Conservation (phyloP, 2,888 invertebrate species). For the Aelia acuminata region DNA sequence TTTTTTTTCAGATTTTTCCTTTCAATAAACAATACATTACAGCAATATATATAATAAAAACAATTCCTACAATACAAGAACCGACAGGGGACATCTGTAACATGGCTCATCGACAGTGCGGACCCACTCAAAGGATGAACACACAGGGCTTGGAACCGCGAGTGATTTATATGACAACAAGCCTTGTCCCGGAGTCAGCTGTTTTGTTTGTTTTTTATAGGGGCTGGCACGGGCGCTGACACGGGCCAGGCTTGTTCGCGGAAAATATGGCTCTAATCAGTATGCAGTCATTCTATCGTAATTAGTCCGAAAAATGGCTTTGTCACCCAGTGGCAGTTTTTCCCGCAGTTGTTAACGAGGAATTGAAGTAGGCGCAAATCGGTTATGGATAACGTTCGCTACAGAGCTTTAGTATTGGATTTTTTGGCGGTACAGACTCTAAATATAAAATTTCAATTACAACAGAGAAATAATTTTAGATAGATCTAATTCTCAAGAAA, state of each 20-base stretch:
- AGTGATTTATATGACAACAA: conserved; percentile 39
- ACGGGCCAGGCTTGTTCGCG: not conserved
- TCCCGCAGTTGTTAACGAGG: not conserved
- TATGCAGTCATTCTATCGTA: conserved; percentile 36
- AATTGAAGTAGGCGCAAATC: not conserved
- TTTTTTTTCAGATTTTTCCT: too few relatives aligned
- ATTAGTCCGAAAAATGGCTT: conserved; percentile 33
- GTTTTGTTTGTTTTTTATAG: conserved; percentile 17
- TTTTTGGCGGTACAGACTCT: not conserved
- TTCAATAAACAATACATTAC: too few relatives aligned
- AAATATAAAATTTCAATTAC: not conserved
- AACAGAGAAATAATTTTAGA: not conserved
- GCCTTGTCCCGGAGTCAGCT: not conserved
- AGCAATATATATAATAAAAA: too few relatives aligned
- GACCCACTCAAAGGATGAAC: not conserved
- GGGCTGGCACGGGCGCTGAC: not conserved
- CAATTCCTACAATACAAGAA: not conserved
- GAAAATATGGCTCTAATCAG: conserved; percentile 35
- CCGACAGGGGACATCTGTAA: not conserved
- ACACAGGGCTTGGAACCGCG: not conserved
- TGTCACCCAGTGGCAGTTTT: not conserved
- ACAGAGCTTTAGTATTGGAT: not conserved
- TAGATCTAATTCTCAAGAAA: not conserved
- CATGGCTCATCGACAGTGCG: not conserved
- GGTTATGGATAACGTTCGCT: not conserved